A percentile compares a stretch with the other conserved stretches of the same genome.
Conservation (phyloP, 1,140 invertebrate genomes). For the Caenorhabditis inopinata region DNA sequence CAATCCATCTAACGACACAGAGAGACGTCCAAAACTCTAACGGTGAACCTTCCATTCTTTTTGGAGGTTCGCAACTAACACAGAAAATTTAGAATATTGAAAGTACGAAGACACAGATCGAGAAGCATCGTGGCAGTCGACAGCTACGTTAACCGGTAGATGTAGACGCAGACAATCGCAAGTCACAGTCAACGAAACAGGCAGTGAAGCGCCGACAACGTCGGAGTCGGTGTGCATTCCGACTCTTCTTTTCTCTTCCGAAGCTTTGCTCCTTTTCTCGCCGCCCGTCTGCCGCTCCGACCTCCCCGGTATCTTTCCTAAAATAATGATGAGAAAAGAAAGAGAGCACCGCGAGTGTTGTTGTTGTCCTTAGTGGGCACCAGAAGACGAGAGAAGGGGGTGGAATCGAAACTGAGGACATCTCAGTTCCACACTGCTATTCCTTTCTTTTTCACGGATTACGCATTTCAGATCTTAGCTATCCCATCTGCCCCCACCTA, state of each 20-base stretch:
- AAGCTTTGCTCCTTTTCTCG: neutral
- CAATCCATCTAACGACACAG: slow-evolving; percentile 6
- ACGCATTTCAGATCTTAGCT: too few species aligned
- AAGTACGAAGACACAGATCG: slow-evolving; percentile 32
- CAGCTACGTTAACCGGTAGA: neutral
- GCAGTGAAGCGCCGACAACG: neutral
- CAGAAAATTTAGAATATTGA: slow-evolving; percentile 3
- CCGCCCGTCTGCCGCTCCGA: slow-evolving; percentile 19
- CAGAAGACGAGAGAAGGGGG: slow-evolving; percentile 1
- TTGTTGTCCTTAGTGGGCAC: slow-evolving; percentile 31
- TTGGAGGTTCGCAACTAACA: slow-evolving; percentile 16
- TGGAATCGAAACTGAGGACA: neutral
- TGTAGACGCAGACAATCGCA: slow-evolving; percentile 22
- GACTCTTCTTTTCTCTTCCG: neutral
- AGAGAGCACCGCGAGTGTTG: slow-evolving; percentile 25
- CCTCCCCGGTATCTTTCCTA: slow-evolving; percentile 25
- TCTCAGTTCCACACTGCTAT: neutral
- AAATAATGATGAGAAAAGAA: slow-evolving; percentile 28
- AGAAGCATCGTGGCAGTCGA: neutral
- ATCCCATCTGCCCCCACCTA: too few species aligned
- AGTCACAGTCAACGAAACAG: neutral
- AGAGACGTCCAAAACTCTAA: slow-evolving; percentile 1
- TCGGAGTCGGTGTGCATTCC: neutral
- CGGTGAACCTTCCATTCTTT: neutral
- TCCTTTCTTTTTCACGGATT: slow-evolving; percentile 1